Evolutionary conservation across 2,113 vertebrate species (phyloP).

Genomic region (Lophotis ruficrista): DNA sequence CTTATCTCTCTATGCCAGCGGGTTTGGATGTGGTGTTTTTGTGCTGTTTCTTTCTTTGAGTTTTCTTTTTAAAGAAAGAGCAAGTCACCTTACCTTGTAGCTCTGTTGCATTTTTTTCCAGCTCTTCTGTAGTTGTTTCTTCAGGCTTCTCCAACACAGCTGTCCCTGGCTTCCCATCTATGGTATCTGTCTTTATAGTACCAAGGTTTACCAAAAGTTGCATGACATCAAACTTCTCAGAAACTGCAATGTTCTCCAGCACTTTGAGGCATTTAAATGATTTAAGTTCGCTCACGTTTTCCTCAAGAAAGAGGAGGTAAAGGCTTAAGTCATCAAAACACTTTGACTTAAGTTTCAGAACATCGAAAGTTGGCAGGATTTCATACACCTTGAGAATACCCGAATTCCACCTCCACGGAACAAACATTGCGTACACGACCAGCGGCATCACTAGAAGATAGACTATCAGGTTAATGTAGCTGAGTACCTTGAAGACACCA

Average conservation of each 20-base stretch:
- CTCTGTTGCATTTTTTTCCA: slow-evolving; percentile 22
- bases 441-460: slow-evolving; percentile 82
- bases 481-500: slow-evolving; percentile 91
- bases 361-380: slow-evolving; percentile 87
- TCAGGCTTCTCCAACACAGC: neutral
- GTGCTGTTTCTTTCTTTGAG: neutral
- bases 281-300: slow-evolving; percentile 93
- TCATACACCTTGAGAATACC: slow-evolving; percentile 87
- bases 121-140: neutral
- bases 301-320: slow-evolving; percentile 91
- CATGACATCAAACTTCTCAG: slow-evolving; percentile 84
- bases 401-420: slow-evolving; percentile 80
- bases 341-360: slow-evolving; percentile 80
- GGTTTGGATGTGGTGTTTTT: neutral
- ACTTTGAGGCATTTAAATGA: slow-evolving; percentile 95
- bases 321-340: slow-evolving; percentile 91
- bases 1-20: neutral
- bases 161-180: slow-evolving; percentile 76
- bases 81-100: slow-evolving; percentile 66
- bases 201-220: slow-evolving; percentile 85
- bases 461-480: slow-evolving; percentile 87
- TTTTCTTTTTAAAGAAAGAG: neutral
- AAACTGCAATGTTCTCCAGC: slow-evolving; percentile 87
- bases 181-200: slow-evolving; percentile 86
- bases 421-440: slow-evolving; percentile 81